A percentile compares a stretch with the other conserved stretches of the same genome.
Evolutionary conservation across 2,113 vertebrate genomes (phyloP).

Genomic region (Hemiscyllium ocellatum): DNA sequence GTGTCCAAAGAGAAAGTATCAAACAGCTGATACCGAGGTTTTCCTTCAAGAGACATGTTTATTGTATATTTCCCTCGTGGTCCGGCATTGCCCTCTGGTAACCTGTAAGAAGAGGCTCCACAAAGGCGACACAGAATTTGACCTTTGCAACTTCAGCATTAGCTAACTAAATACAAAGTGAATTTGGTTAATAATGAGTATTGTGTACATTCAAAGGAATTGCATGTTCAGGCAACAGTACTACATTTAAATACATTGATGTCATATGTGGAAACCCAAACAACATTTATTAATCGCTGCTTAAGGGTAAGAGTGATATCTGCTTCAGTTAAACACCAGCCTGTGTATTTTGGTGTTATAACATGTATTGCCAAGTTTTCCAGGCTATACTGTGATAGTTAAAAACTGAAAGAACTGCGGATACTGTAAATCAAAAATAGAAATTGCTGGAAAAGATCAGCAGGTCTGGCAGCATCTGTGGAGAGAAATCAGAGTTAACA

Average conservation of each 20-base stretch:
- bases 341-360: not conserved
- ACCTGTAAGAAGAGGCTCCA: slow-evolving; percentile 26
- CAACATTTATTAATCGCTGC: not conserved
- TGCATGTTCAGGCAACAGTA: not conserved
- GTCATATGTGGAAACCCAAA: not conserved
- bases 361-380: not conserved
- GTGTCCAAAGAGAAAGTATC: not conserved
- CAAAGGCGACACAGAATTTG: not conserved
- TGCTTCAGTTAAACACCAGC: not conserved
- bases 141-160: not conserved
- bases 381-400: not conserved
- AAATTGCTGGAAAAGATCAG: no score
- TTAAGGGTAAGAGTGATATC: not conserved
- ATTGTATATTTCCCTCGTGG: slow-evolving; percentile 23
- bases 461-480: no score
- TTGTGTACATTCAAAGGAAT: not conserved
- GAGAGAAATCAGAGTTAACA: no score
- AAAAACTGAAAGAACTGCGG: no score
- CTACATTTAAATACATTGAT: not conserved
- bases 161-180: not conserved
- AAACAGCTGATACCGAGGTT: not conserved
- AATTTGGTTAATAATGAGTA: slow-evolving; percentile 17
- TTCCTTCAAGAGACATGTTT: not conserved
- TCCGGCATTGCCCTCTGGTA: not conserved
- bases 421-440: no score